These are phyloP conservation scores for Stenoptilia bipunctidactyla DNA, from an alignment of 2,888 invertebrate genomes.

Conservation along the genomic window DNA sequence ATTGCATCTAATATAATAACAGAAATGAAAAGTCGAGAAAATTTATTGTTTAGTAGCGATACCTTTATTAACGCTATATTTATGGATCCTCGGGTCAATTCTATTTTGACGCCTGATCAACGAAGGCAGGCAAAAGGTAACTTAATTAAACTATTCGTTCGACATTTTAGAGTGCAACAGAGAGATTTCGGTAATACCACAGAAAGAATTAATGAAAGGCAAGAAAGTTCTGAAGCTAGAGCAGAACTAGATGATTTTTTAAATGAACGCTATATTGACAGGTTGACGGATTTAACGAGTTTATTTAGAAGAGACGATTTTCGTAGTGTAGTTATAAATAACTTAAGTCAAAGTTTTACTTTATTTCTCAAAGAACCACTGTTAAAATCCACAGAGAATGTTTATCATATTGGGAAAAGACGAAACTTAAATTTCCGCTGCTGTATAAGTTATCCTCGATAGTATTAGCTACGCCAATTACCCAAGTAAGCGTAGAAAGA, in stretches of 20 bases:
- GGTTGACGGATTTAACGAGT: slow-evolving; percentile 1
- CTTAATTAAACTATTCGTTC: no score
- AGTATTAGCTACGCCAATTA: slow-evolving; percentile 11
- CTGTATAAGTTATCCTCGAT: slow-evolving; percentile 4
- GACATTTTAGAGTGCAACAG: slow-evolving; percentile 2
- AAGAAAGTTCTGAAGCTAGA: not conserved
- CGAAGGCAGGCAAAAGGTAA: not conserved
- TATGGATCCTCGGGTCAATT: not conserved
- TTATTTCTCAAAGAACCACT: slow-evolving; percentile 9
- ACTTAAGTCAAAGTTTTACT: not conserved
- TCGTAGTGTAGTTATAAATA: not conserved
- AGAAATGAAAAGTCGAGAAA: slow-evolving; percentile 4
- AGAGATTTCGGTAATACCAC: not conserved
- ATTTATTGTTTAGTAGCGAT: not conserved
- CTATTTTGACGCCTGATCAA: slow-evolving; percentile 1
- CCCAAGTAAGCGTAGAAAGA: slow-evolving; percentile 16
- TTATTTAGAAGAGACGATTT: not conserved
- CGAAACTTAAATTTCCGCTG: no score
- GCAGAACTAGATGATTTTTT: no score
- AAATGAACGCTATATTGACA: no score
- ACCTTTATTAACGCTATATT: not conserved
- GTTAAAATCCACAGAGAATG: slow-evolving; percentile 6
- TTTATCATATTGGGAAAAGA: no score
- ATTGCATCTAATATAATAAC: slow-evolving; percentile 1
- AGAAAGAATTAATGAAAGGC: not conserved